Evolutionary conservation across 2,888 invertebrate species (phyloP).

Genomic region (Lathronympha strigana): DNA sequence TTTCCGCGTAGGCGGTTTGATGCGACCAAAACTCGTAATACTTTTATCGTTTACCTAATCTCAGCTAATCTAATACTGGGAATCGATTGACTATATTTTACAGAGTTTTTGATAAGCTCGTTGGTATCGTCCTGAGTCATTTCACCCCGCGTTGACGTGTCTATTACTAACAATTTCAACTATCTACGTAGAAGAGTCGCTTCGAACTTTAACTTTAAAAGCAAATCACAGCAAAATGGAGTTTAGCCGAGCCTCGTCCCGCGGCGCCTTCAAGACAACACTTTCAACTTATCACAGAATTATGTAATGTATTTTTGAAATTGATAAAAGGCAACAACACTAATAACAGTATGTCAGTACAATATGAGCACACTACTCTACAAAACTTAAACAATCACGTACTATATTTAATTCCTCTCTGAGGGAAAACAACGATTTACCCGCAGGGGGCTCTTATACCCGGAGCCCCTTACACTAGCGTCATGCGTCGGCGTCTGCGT

Average conservation of each 20-base stretch:
- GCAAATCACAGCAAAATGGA: constrained; percentile 57
- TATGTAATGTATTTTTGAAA: not conserved
- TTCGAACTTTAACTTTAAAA: constrained; percentile 43
- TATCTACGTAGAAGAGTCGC: constrained; percentile 36
- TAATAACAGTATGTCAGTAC: not conserved
- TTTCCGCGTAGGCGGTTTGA: no score
- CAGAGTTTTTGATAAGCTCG: constrained; percentile 17
- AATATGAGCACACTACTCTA: not conserved
- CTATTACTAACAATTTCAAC: constrained; percentile 36
- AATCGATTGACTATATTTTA: constrained; percentile 21
- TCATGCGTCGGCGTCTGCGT: no score
- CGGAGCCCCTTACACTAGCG: no score
- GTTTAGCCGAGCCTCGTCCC: constrained; percentile 41
- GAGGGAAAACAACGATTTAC: no score
- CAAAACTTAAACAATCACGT: no score
- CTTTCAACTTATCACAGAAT: constrained; percentile 6
- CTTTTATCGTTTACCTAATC: constrained; percentile 4
- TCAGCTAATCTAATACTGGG: not conserved
- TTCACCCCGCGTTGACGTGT: constrained; percentile 27
- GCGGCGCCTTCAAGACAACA: constrained; percentile 39
- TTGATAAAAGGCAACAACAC: not conserved
- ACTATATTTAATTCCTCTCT: no score
- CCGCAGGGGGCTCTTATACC: no score
- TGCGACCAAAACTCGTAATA: not conserved
- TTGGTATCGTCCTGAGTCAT: constrained; percentile 23